phyloP scores from a whole-genome alignment of 1,140 invertebrate species.

The Cotesia typhae region DNA sequence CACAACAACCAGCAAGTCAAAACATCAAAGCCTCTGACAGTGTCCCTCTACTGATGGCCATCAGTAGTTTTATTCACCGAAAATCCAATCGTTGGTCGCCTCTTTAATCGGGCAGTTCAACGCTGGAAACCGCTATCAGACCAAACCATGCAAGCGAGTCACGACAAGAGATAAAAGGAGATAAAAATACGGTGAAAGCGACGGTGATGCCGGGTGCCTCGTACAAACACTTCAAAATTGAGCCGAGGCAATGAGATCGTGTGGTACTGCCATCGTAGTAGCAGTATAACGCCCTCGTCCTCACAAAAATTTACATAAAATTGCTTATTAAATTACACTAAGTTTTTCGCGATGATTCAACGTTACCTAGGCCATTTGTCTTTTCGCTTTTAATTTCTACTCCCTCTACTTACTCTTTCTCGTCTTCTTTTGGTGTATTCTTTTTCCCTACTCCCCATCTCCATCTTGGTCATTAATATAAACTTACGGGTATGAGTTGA shows the following conservation, averaged over 20 bases:
- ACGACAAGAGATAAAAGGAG: not conserved
- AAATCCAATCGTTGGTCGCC: conserved; percentile 22
- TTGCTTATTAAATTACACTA: conserved; percentile 64
- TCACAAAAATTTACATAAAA: conserved; percentile 62
- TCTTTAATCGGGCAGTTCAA: conserved; percentile 15
- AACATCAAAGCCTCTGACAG: conserved; percentile 5
- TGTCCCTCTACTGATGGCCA: not conserved
- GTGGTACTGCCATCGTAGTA: not conserved
- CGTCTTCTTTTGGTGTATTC: conserved; percentile 20
- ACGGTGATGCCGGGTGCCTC: conserved; percentile 46
- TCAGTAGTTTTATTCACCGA: not conserved
- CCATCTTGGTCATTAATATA: conserved; percentile 34
- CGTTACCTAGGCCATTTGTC: conserved; percentile 57
- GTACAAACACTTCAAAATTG: conserved; percentile 51
- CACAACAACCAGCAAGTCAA: not conserved
- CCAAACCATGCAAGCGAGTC: not conserved
- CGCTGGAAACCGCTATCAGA: not conserved
- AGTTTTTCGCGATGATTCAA: conserved; percentile 63
- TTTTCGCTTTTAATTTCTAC: conserved; percentile 58
- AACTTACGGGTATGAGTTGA: conserved; percentile 22
- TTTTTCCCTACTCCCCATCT: not conserved
- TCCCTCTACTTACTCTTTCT: conserved; percentile 21
- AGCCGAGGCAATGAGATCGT: conserved; percentile 35
- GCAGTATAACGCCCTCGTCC: conserved; percentile 29
- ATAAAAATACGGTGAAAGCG: conserved; percentile 7